A percentile compares a stretch with the other conserved stretches of the same genome.
These are phyloP conservation scores for Hemiprocne comata DNA, from an alignment of 2,113 vertebrate genomes.

Conservation along the genomic window DNA sequence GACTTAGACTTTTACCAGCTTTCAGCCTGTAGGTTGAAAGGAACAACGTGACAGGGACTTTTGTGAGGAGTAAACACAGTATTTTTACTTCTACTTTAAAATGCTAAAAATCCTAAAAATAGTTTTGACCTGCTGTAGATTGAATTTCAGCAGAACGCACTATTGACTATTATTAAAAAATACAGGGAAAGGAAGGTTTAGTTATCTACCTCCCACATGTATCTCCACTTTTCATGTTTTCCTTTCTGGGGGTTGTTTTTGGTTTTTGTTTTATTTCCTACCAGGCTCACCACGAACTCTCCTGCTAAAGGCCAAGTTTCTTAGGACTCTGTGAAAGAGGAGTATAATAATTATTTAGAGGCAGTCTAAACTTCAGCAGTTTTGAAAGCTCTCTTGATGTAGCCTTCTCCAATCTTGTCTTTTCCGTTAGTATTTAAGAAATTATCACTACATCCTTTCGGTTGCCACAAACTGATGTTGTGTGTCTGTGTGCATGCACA, in stretches of 20 bases:
- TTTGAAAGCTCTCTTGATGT: neutral
- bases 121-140: neutral
- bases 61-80: neutral
- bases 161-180: neutral
- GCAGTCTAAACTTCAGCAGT: neutral
- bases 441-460: neutral
- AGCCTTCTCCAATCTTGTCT: neutral
- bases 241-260: fast-evolving
- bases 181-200: neutral
- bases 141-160: neutral
- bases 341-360: neutral
- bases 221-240: neutral
- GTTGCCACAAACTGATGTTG: neutral
- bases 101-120: neutral
- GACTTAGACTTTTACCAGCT: neutral
- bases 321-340: neutral
- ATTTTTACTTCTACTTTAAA: neutral
- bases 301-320: neutral
- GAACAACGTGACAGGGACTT: too few species aligned
- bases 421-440: neutral
- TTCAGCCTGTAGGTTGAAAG: neutral
- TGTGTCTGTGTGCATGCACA: fast-evolving
- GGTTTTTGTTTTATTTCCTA: neutral
- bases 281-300: neutral
- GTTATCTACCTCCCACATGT: neutral